Conservation (phyloP, 2,113 vertebrate species). For the Neolamprologus longior region DNA sequence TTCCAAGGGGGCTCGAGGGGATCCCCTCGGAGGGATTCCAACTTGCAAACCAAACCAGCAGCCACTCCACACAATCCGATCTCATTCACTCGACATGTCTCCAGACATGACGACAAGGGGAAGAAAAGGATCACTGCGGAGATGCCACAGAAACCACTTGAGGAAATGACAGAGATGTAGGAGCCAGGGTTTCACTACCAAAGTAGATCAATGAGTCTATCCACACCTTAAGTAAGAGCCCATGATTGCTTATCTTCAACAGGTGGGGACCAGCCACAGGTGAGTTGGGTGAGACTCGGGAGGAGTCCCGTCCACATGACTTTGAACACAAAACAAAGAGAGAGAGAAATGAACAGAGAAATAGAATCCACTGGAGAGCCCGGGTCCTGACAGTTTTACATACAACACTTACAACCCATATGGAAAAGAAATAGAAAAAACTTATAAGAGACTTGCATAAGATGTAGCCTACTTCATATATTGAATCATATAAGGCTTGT, state of each 20-base stretch:
- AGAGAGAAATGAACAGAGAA: not conserved
- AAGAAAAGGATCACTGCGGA: not conserved
- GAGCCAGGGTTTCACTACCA: not conserved
- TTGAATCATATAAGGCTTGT: not conserved
- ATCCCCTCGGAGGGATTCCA: not conserved
- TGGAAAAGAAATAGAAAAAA: not conserved
- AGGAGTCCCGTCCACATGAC: not conserved
- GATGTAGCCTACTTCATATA: not conserved
- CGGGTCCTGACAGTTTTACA: not conserved
- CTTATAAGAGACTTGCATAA: not conserved
- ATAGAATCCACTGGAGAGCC: not conserved
- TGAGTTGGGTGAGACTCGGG: not conserved
- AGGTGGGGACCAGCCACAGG: not conserved
- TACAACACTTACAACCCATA: not conserved
- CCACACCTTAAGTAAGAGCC: not conserved
- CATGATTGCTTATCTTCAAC: not conserved
- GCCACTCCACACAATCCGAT: not conserved
- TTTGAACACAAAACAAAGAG: not conserved
- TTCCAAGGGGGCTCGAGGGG: not conserved
- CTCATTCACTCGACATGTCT: not conserved
- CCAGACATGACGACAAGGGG: not conserved
- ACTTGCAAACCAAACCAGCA: not conserved
- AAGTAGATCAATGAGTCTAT: not conserved
- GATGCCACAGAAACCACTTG: not conserved
- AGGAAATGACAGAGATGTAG: not conserved